Base-by-base conservation (phyloP, 2,888 invertebrate genomes). In the Meandrusa payeni region DNA sequence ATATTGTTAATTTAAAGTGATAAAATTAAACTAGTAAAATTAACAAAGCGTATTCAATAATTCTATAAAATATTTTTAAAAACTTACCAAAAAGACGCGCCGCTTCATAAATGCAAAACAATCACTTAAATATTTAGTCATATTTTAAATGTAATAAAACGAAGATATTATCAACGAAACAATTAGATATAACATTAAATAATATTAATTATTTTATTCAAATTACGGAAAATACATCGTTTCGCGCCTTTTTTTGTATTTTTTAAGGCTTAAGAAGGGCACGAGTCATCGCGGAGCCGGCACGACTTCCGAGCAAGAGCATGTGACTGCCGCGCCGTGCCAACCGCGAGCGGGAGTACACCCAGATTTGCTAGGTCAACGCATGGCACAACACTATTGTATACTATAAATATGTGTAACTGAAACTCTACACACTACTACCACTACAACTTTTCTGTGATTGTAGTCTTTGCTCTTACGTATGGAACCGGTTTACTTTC, bases 41-140 rank as follows among this genome's bases (percentile, higher is more conserved):
- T n/a, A n/a, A n/a, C n/a, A n/a, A n/a, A n/a, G n/a, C n/a, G n/a
- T n/a, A n/a, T n/a, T n/a, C n/a, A n/a, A n/a, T n/a, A n/a, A n/a
- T n/a, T n/a, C n/a, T n/a, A n/a, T n/a, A n/a, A n/a, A n/a, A n/a
- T n/a, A n/a, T n/a, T n/a, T n/a, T n/a, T n/a, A 32, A 23, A 26
- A 34, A 64, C 82, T 78, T 62, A 82, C 82, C 78, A 76, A 63
- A 71, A 73, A 76, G 55, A 71, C 55, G 38, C 77, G 76, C 50
- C 63, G 59, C 41, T 59, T 73, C 20, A 75, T 44, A 65, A 61
- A 65, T 45, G 69, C 70, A 51, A 59, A 69, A 57, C 57, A 55
- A 47, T 69, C 61, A 52, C 56, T 51, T 48, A 73, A 36, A 41
- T 67, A 41, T 47, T 61, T 57, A 59, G 59, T 57, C 57, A 72